Evolutionary conservation across 2,797 vertebrate species (phyloP), one percentile per base, ranked within the genome.

Genomic region (Dryobates pubescens): DNA sequence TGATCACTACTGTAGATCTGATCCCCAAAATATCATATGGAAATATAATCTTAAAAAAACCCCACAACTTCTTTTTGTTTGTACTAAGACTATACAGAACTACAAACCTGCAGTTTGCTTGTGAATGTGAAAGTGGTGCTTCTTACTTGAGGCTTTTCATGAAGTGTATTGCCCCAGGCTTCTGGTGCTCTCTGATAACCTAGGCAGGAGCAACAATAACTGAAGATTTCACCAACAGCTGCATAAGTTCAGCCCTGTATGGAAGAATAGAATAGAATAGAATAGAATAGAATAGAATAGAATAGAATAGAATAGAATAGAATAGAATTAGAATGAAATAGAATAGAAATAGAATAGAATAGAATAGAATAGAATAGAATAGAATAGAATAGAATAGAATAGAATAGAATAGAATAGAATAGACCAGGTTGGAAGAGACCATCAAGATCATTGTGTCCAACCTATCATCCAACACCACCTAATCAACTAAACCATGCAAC

Each of bases 231-330:
- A 53, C 29, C 68, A 49, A 49, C 23, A 17, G 18, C 34, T 71
- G 30, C 8, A 0, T n/a, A 73, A 63, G 8, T 7, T 4, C 26
- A 43, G 15, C 24, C 9, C 5, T 36, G 1, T 70, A 12, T 56
- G 26, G 77, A 74, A 78, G 49, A 53, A n/a, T 2, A 9, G n/a
- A n/a, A n/a, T n/a, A n/a, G n/a, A n/a, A n/a, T n/a, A n/a, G n/a
- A n/a, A n/a, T n/a, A n/a, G n/a, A n/a, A n/a, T n/a, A n/a, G n/a
- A n/a, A n/a, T n/a, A n/a, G n/a, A n/a, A n/a, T n/a, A n/a, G n/a
- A n/a, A n/a, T n/a, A n/a, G n/a, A n/a, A n/a, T n/a, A n/a, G n/a
- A n/a, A n/a, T n/a, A n/a, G n/a, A n/a, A n/a, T n/a, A n/a, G n/a
- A n/a, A n/a, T n/a, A n/a, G n/a, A n/a, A n/a, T n/a, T n/a, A n/a